Conservation (phyloP, 1,140 invertebrate species). For the Sminthurides bifidus region DNA sequence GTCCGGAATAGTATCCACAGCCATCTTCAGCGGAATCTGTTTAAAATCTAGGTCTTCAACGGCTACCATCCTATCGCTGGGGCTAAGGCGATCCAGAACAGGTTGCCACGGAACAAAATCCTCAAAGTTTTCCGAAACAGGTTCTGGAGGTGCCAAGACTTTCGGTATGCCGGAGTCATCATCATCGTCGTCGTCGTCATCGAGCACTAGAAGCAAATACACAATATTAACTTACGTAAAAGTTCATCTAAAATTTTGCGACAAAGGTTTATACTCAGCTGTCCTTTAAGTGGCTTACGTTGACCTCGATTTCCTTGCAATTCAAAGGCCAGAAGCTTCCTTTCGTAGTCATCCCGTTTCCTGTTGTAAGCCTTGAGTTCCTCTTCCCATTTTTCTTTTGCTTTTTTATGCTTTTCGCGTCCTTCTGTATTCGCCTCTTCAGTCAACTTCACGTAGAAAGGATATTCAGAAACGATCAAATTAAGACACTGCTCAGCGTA, state of each 20-base stretch:
- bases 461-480: constrained; percentile 17
- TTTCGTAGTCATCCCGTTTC: background rate
- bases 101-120: background rate
- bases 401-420: background rate
- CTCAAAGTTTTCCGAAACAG: constrained; percentile 1
- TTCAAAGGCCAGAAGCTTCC: background rate
- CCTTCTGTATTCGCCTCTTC: constrained; percentile 11
- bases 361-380: constrained; percentile 9
- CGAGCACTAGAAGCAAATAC: background rate
- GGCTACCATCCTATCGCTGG: constrained; percentile 12
- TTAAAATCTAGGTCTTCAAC: constrained; percentile 27
- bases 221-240: background rate
- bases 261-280: background rate
- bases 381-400: constrained; percentile 13
- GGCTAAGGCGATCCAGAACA: constrained; percentile 11
- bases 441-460: constrained; percentile 13
- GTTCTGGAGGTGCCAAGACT: background rate
- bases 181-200: background rate
- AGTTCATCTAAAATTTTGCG: background rate
- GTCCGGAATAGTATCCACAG: constrained; percentile 26
- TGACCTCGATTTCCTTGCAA: background rate
- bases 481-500: constrained; percentile 12
- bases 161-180: constrained; percentile 5
- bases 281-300: too few species aligned
- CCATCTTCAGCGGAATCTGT: constrained; percentile 17